Percentiles rank a stretch among this genome's conserved stretches.
Conservation (phyloP, 2,113 vertebrate genomes). For the Azemiops feae region DNA sequence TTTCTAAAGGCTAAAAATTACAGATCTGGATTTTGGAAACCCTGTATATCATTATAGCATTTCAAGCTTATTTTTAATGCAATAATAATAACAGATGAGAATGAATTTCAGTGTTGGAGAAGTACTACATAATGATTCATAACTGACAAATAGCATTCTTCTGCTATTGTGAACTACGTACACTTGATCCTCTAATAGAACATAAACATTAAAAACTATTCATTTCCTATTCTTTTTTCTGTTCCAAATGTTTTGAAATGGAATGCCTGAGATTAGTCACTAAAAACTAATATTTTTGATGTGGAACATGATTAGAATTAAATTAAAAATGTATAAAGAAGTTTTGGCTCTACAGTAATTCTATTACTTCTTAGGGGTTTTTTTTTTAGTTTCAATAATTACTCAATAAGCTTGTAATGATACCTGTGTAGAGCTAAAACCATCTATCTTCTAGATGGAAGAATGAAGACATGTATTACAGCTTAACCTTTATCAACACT, state of each 20-base stretch:
- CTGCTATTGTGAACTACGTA: neutral
- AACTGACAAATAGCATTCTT: neutral
- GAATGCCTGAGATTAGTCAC: neutral
- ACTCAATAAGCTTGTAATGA: conserved; percentile 23
- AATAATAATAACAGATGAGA: neutral
- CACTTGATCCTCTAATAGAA: neutral
- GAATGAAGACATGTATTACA: neutral
- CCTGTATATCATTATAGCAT: neutral
- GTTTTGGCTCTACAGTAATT: neutral
- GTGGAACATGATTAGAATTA: conserved; percentile 13
- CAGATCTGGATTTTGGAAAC: neutral
- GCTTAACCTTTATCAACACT: neutral
- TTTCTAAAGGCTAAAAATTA: neutral
- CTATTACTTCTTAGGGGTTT: neutral
- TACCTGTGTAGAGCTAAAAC: neutral
- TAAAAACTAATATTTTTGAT: neutral
- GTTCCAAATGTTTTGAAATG: neutral
- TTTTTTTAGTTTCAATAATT: conserved; percentile 20
- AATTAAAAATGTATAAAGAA: neutral
- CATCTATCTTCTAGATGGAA: neutral
- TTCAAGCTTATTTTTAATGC: neutral
- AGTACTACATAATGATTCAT: neutral
- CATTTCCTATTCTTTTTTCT: neutral
- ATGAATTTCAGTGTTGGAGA: neutral
- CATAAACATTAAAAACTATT: neutral